Conservation (phyloP, 2,797 vertebrate species). For the Catamblyrhynchus diadema region DNA sequence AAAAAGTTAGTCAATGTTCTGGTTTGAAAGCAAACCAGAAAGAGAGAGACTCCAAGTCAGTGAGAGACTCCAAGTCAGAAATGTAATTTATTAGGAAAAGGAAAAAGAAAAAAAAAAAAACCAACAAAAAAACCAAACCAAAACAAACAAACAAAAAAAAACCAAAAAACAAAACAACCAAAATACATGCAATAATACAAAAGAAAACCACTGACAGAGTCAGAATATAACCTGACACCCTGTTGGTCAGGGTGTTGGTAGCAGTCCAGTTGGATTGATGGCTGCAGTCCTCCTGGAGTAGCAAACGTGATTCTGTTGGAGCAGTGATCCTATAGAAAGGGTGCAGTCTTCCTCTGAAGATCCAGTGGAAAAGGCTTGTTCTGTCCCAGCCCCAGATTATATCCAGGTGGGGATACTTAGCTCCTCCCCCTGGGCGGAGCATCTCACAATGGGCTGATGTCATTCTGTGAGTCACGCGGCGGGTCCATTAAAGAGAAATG, state of each 20-base stretch:
- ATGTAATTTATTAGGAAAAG: background rate
- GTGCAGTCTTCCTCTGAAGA: fast-evolving
- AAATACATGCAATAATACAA: background rate
- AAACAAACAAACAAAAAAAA: too few species aligned
- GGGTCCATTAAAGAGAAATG: background rate
- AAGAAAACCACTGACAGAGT: background rate
- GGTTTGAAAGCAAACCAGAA: background rate
- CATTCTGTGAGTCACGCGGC: background rate
- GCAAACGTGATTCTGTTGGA: background rate
- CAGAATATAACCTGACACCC: background rate
- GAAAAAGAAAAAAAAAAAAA: background rate
- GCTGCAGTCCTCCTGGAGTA: background rate
- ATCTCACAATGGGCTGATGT: background rate
- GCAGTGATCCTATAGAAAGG: background rate
- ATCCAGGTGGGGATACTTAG: background rate
- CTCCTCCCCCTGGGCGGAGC: background rate
- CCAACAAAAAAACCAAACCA: too few species aligned
- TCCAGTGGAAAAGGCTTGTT: background rate
- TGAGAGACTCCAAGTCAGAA: background rate
- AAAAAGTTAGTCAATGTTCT: background rate
- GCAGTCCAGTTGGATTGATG: background rate
- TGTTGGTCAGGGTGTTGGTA: background rate
- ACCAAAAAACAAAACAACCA: background rate
- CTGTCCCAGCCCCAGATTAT: background rate
- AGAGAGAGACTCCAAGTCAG: background rate